Conservation (phyloP, 1,140 invertebrate species). For the Trissolcus basalis region DNA sequence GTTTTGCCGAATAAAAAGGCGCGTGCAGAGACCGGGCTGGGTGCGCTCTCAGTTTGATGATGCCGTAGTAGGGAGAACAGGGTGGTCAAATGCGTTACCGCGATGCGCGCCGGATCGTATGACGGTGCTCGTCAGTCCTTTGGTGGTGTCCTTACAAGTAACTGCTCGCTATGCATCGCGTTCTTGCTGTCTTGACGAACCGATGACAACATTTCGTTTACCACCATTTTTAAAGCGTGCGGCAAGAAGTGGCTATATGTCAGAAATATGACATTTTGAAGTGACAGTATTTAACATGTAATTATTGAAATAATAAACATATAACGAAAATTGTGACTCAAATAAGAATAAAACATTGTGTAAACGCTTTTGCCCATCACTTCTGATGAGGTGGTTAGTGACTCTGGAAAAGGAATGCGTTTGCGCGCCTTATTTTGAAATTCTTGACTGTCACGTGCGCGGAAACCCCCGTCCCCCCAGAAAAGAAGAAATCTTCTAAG, state of each 20-base stretch:
- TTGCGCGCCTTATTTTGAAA: slow-evolving; percentile 9
- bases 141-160: slow-evolving; percentile 68
- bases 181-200: not conserved
- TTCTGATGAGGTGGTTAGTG: too few relatives aligned
- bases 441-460: slow-evolving; percentile 10
- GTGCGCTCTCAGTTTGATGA: slow-evolving; percentile 13
- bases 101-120: slow-evolving; percentile 68
- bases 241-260: not conserved
- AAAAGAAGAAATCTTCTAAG: slow-evolving; percentile 2
- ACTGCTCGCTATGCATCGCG: slow-evolving; percentile 39
- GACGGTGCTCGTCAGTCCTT: slow-evolving; percentile 69
- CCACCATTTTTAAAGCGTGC: not conserved
- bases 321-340: too few relatives aligned
- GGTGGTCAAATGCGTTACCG: slow-evolving; percentile 67
- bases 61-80: slow-evolving; percentile 30
- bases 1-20: slow-evolving; percentile 26
- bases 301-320: too few relatives aligned
- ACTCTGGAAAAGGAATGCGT: not conserved
- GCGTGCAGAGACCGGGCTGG: slow-evolving; percentile 8
- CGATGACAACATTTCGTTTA: not conserved
- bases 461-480: not conserved
- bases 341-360: too few relatives aligned
- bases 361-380: too few relatives aligned
- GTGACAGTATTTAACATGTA: too few relatives aligned
- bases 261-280: too few relatives aligned